Conservation (phyloP, 2,113 vertebrate species). For the Tiliqua scincoides region DNA sequence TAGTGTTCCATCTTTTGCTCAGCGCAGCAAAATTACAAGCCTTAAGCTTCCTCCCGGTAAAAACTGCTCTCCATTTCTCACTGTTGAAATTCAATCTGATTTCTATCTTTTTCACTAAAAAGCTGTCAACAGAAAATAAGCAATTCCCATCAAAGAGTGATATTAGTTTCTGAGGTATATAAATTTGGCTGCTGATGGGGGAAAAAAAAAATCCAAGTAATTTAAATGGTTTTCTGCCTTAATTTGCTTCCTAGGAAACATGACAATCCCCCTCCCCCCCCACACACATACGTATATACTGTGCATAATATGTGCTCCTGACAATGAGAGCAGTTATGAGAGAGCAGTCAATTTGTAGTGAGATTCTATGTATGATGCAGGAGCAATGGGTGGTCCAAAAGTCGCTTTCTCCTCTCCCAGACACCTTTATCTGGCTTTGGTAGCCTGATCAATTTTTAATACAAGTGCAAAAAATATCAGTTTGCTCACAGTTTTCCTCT, state of each 20-base stretch:
- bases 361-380: not conserved
- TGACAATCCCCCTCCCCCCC: constrained; percentile 11
- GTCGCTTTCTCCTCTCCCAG: not conserved
- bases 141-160: constrained; percentile 73
- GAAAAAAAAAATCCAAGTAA: constrained; percentile 63
- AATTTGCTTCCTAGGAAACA: constrained; percentile 71
- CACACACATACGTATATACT: not conserved
- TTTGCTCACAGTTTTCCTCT: too few relatives aligned
- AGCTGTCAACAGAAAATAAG: constrained; percentile 84
- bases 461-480: not conserved
- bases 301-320: not conserved
- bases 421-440: constrained; percentile 2
- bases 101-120: constrained; percentile 85
- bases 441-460: not conserved
- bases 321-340: not conserved
- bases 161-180: constrained; percentile 72
- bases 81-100: constrained; percentile 84
- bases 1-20: constrained; percentile 77
- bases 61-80: constrained; percentile 82
- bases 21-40: constrained; percentile 80
- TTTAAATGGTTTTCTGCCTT: constrained; percentile 66
- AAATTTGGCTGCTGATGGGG: constrained; percentile 56
- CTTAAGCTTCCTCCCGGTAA: constrained; percentile 79
- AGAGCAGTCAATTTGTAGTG: not conserved
- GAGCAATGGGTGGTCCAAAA: not conserved